These are phyloP conservation scores for Pterois miles DNA, from an alignment of 2,797 vertebrate genomes.

Conservation along the genomic window DNA sequence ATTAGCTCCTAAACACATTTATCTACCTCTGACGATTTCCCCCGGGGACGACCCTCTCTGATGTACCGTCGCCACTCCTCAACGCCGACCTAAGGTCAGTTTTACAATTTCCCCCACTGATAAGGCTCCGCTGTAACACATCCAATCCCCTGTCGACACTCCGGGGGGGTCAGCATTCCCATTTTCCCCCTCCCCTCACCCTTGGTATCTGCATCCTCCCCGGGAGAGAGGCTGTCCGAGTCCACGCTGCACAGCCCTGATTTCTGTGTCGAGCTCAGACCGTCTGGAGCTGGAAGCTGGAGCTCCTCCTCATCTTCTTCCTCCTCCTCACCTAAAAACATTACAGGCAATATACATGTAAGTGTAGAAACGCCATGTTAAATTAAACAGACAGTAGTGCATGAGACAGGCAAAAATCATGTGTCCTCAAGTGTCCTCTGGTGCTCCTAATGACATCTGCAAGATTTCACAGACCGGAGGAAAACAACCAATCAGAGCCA, in stretches of 20 bases:
- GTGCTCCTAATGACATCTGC: too few species aligned
- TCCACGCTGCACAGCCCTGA: constrained; percentile 73
- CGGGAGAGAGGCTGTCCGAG: constrained; percentile 52
- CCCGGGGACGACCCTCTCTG: constrained; percentile 12
- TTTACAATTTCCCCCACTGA: constrained; percentile 28
- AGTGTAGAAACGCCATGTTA: not conserved
- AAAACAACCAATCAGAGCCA: too few species aligned
- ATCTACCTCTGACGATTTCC: constrained; percentile 46
- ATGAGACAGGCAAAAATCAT: too few species aligned
- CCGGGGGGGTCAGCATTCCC: constrained; percentile 20
- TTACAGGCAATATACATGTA: not conserved
- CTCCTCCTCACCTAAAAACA: constrained; percentile 72
- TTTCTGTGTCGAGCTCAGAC: constrained; percentile 75
- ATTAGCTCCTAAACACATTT: constrained; percentile 47
- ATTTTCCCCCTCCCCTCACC: constrained; percentile 64
- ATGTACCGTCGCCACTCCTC: constrained; percentile 11
- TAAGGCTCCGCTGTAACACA: constrained; percentile 37
- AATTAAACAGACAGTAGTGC: not conserved
- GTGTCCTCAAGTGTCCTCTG: too few species aligned
- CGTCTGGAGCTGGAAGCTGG: constrained; percentile 80
- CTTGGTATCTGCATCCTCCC: constrained; percentile 71
- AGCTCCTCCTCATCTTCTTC: constrained; percentile 73
- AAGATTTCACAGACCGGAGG: too few species aligned
- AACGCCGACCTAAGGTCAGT: constrained; percentile 34
- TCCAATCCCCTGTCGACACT: constrained; percentile 50